These are phyloP conservation scores for Pelagia noctiluca DNA, from an alignment of 30 jellyfish, hydroid and myxozoan species.

Conservation along the genomic window DNA sequence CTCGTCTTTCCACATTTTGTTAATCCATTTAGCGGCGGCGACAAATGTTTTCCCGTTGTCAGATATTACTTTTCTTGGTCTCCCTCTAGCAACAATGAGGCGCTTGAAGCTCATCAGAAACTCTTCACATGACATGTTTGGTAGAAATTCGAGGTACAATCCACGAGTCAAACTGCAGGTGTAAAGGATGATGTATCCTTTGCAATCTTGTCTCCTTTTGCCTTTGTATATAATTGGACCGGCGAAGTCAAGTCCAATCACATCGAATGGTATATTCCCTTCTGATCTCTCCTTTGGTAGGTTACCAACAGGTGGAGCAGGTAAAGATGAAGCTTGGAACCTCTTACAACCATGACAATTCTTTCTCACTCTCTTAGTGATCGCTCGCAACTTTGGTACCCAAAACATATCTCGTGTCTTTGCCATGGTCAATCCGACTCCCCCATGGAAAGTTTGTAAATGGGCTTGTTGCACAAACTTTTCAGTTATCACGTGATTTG, in stretches of 20 bases:
- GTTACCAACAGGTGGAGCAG: no score
- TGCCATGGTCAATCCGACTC: conserved; percentile 21
- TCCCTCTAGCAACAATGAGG: conserved; percentile 40
- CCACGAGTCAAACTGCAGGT: no score
- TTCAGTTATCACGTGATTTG: background rate
- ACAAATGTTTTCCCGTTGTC: conserved; percentile 56
- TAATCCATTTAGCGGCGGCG: conserved; percentile 64
- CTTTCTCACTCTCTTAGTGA: background rate
- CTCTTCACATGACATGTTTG: conserved; percentile 23
- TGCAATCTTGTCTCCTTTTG: no score
- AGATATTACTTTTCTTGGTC: conserved; percentile 48
- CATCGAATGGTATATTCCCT: no score
- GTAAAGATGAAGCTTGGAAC: no score
- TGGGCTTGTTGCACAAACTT: conserved; percentile 31
- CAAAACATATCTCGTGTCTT: conserved; percentile 15
- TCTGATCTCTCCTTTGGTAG: no score
- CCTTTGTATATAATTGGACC: no score
- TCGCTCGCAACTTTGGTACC: conserved; percentile 19
- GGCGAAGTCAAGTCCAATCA: conserved; percentile 19
- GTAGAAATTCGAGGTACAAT: conserved; percentile 27
- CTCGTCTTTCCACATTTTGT: conserved; percentile 28
- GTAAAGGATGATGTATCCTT: no score
- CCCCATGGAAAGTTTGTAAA: conserved; percentile 28
- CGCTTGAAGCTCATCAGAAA: conserved; percentile 37
- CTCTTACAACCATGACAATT: no score